Percentiles rank a stretch among this genome's conserved stretches.
phyloP scores from a whole-genome alignment of 2,797 vertebrate genomes.

The Gymnodraco acuticeps region DNA sequence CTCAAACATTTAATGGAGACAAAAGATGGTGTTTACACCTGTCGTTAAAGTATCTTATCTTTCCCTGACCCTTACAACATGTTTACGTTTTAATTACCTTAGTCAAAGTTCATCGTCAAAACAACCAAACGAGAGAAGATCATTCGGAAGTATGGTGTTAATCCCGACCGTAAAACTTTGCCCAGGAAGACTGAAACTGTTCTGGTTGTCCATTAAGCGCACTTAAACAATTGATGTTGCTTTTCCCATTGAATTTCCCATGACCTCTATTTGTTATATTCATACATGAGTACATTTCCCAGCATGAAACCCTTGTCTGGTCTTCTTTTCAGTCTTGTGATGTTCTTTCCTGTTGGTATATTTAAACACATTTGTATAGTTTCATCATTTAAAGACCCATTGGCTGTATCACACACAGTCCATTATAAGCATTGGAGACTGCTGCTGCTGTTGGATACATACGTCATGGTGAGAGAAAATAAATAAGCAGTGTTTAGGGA shows the following conservation, averaged over 20 bases:
- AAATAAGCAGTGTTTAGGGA: slow-evolving; percentile 33
- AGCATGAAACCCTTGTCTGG: not conserved
- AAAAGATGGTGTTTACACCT: not conserved
- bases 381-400: not conserved
- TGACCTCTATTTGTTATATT: not conserved
- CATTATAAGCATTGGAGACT: not conserved
- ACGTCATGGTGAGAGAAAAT: slow-evolving; percentile 37
- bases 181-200: not conserved
- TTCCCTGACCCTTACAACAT: not conserved
- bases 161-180: not conserved
- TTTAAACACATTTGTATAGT: not conserved
- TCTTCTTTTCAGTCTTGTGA: not conserved
- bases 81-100: not conserved
- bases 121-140: not conserved
- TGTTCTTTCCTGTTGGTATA: not conserved
- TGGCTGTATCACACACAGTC: not conserved
- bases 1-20: not conserved
- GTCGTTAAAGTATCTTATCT: not conserved
- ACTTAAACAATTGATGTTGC: not conserved
- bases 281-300: not conserved
- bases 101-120: no score
- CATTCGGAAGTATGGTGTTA: not conserved
- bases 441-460: slow-evolving; percentile 16
- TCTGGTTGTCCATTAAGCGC: not conserved
- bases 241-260: not conserved